phyloP scores from a whole-genome alignment of 2,113 vertebrate genomes.

The Gnathonemus echidnorhynchus region DNA sequence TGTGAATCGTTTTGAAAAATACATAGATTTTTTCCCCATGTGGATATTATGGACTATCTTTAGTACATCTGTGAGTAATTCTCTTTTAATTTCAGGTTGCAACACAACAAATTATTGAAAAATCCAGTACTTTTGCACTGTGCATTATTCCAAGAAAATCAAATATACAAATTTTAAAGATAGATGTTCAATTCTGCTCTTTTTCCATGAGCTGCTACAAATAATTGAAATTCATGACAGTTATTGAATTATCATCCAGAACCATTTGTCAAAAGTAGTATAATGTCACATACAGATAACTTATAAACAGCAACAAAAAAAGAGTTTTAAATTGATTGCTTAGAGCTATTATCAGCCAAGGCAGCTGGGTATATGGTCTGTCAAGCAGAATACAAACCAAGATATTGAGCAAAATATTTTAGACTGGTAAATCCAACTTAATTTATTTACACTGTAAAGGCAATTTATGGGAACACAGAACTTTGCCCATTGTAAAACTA shows the following conservation, averaged over 20 bases:
- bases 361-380: constrained; percentile 17
- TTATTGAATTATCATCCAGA: neutral
- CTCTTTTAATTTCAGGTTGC: neutral
- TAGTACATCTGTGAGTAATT: neutral
- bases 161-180: neutral
- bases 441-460: constrained; percentile 8
- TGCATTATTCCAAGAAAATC: neutral
- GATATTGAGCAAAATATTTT: constrained; percentile 8
- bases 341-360: constrained; percentile 15
- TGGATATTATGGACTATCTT: neutral
- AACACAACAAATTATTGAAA: neutral
- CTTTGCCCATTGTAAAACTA: neutral
- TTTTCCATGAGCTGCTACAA: neutral
- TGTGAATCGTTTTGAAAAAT: neutral
- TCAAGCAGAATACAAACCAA: constrained; percentile 23
- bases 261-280: constrained; percentile 7
- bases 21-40: neutral
- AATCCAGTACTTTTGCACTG: neutral
- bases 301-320: constrained; percentile 15
- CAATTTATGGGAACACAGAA: constrained; percentile 8
- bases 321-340: constrained; percentile 23
- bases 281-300: constrained; percentile 12
- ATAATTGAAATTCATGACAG: neutral
- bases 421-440: constrained; percentile 22
- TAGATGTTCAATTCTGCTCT: neutral